Percentiles rank a stretch among this genome's conserved stretches.
Conservation (phyloP, 2,888 invertebrate genomes). For the Perdita meconis region DNA sequence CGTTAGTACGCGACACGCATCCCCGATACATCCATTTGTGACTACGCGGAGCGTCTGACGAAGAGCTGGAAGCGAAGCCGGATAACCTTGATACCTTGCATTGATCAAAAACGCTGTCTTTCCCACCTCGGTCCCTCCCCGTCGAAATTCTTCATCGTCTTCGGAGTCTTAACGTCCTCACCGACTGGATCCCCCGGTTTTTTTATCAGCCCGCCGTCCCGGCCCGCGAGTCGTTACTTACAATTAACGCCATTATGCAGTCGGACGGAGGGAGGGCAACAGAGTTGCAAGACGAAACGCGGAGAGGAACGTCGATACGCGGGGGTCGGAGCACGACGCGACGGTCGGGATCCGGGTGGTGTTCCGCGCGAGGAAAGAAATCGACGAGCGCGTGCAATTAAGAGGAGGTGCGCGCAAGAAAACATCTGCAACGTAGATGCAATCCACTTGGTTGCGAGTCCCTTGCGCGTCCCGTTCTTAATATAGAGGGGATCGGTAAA, state of each 20-base stretch:
- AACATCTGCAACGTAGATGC: conserved; percentile 59
- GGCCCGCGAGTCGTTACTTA: not conserved
- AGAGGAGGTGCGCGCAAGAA: conserved; percentile 46
- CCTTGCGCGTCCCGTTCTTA: conserved; percentile 31
- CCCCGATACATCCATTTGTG: no score
- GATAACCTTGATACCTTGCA: not conserved
- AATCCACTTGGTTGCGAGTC: conserved; percentile 41
- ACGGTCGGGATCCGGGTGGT: no score
- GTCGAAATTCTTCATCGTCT: no score
- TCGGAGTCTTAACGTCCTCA: no score
- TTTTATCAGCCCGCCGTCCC: no score
- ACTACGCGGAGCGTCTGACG: no score
- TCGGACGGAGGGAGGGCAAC: conserved; percentile 7
- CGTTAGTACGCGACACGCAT: no score
- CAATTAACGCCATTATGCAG: conserved; percentile 13
- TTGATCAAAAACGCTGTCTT: no score
- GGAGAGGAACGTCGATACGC: not conserved
- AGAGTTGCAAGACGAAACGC: conserved; percentile 33
- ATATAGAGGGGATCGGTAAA: conserved; percentile 51
- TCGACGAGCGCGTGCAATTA: conserved; percentile 50
- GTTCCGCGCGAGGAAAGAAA: conserved; percentile 34
- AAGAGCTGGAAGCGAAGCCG: not conserved
- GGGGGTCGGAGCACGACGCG: not conserved
- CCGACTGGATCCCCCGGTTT: no score
- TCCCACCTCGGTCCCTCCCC: no score